Evolutionary conservation across 2,888 invertebrate species (phyloP).

Genomic region (Drosophila conformis): DNA sequence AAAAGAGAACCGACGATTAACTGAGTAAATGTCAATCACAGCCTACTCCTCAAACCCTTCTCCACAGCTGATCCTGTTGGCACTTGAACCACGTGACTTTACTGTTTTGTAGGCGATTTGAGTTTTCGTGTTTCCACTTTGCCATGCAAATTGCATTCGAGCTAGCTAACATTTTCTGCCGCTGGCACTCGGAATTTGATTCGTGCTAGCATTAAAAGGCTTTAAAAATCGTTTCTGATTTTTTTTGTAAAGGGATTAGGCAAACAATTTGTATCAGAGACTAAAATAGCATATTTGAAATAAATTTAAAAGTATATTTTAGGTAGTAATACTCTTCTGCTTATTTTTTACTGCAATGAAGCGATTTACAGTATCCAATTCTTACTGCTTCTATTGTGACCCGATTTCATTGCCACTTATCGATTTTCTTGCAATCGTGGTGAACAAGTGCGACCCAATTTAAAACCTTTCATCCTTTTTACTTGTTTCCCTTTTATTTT

Average conservation of each 20-base stretch:
- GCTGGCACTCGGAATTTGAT: slow-evolving; percentile 9
- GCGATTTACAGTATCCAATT: not conserved
- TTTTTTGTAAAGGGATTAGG: not conserved
- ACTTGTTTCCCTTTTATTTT: slow-evolving; percentile 4
- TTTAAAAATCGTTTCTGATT: slow-evolving; percentile 7
- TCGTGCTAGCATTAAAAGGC: not conserved
- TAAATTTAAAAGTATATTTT: not conserved
- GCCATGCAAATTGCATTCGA: slow-evolving; percentile 18
- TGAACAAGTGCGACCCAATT: slow-evolving; percentile 22
- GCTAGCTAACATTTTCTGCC: not conserved
- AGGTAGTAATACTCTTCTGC: not conserved
- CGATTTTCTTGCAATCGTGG: slow-evolving; percentile 42
- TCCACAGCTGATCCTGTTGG: not conserved
- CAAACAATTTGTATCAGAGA: not conserved
- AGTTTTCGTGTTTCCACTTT: slow-evolving; percentile 5
- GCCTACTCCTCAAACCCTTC: not conserved
- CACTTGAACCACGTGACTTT: slow-evolving; percentile 7
- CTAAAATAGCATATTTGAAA: not conserved
- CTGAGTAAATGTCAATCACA: slow-evolving; percentile 14
- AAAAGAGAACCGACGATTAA: slow-evolving; percentile 35
- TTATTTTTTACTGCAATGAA: not conserved
- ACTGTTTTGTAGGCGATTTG: slow-evolving; percentile 1
- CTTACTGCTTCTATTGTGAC: not conserved
- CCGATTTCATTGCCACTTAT: slow-evolving; percentile 12
- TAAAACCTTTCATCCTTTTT: slow-evolving; percentile 16